These are phyloP conservation scores for Laspeyria flexula DNA, from an alignment of 2,888 invertebrate species.

Conservation along the genomic window DNA sequence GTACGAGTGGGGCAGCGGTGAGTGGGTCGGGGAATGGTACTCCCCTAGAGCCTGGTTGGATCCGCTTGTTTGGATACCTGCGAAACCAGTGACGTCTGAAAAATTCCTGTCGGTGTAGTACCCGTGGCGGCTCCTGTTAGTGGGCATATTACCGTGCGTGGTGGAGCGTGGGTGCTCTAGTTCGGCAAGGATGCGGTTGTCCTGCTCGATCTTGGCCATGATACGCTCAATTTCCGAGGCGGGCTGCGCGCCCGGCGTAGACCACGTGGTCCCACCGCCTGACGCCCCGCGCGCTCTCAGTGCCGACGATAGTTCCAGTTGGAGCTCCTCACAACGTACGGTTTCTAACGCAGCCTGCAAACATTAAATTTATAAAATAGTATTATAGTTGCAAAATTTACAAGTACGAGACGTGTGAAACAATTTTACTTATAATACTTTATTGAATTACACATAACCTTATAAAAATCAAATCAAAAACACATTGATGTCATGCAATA, in stretches of 20 bases:
- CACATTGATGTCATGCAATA: too few relatives aligned
- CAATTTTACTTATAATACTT: too few relatives aligned
- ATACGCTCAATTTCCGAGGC: constrained; percentile 95
- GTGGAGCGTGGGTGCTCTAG: constrained; percentile 93
- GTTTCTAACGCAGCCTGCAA: constrained; percentile 88
- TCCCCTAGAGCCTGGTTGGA: constrained; percentile 90
- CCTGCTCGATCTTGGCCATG: constrained; percentile 98
- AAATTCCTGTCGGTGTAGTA: constrained; percentile 17
- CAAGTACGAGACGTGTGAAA: too few relatives aligned
- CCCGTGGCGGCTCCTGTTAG: constrained; percentile 17
- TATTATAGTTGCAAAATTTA: background rate
- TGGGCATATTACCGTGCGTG: constrained; percentile 83
- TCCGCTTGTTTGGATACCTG: constrained; percentile 88
- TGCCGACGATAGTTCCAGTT: constrained; percentile 93
- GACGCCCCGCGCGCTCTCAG: constrained; percentile 78
- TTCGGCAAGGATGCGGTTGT: constrained; percentile 95
- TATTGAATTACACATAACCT: too few relatives aligned
- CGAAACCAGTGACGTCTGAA: constrained; percentile 22
- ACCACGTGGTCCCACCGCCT: constrained; percentile 70
- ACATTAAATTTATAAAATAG: background rate
- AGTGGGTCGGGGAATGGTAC: constrained; percentile 87
- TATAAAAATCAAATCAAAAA: too few relatives aligned
- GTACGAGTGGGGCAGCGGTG: constrained; percentile 86
- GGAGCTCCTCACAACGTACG: constrained; percentile 94
- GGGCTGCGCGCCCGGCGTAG: constrained; percentile 73